These are phyloP conservation scores for Karalla daura DNA, from an alignment of 2,797 vertebrate genomes.

Conservation along the genomic window DNA sequence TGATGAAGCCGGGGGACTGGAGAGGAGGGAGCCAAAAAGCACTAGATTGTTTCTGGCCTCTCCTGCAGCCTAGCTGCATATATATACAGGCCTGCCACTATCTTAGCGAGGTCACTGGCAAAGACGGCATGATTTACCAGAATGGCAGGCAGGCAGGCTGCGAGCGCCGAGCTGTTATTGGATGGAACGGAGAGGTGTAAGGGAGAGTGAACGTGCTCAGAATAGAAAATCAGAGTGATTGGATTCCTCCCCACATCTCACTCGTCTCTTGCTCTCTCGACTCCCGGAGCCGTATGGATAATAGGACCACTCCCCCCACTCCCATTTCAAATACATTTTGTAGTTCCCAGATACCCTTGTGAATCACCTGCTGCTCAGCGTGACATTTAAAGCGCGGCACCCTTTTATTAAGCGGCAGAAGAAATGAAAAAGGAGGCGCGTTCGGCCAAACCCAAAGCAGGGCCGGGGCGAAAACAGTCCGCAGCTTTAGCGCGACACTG, in stretches of 20 bases:
- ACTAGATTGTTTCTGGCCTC: constrained; percentile 69
- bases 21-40: constrained; percentile 68
- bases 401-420: constrained; percentile 7
- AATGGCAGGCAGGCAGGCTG: constrained; percentile 73
- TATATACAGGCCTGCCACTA: constrained; percentile 63
- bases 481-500: constrained; percentile 20
- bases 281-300: constrained; percentile 62
- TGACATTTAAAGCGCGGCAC: constrained; percentile 5
- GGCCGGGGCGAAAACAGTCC: too few relatives aligned
- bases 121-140: constrained; percentile 80
- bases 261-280: constrained; percentile 59
- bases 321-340: constrained; percentile 67
- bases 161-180: constrained; percentile 75
- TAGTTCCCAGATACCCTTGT: constrained; percentile 50
- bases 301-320: constrained; percentile 70
- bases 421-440: too few relatives aligned
- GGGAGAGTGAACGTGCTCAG: constrained; percentile 75
- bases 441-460: too few relatives aligned
- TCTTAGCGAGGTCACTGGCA: constrained; percentile 75
- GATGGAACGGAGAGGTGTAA: constrained; percentile 77
- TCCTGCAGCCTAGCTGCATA: constrained; percentile 60
- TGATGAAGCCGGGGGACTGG: constrained; percentile 68
- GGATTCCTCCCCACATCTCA: constrained; percentile 76
- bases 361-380: constrained; percentile 36
- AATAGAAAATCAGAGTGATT: constrained; percentile 81